These are phyloP conservation scores for Pogonomyrmex californicus DNA, from an alignment of 1,140 invertebrate species.

Conservation along the genomic window DNA sequence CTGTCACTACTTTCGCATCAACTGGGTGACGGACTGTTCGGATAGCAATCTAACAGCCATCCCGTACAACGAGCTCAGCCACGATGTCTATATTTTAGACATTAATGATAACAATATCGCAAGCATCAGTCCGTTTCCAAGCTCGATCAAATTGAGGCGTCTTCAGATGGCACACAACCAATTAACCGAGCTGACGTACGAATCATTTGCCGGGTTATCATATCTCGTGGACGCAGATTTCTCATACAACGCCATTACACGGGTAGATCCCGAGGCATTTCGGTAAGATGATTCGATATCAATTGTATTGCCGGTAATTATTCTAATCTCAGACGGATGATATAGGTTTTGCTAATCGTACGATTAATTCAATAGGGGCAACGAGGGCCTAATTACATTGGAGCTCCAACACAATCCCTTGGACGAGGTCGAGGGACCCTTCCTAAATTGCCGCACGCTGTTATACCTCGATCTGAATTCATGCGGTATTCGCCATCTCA, in stretches of 20 bases:
- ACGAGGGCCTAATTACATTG: constrained; percentile 90
- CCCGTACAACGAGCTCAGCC: constrained; percentile 90
- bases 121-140: constrained; percentile 88
- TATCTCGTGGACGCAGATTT: constrained; percentile 91
- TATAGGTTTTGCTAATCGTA: constrained; percentile 37
- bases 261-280: constrained; percentile 90
- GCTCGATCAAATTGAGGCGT: constrained; percentile 90
- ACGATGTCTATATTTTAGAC: constrained; percentile 91
- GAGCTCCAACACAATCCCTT: constrained; percentile 91
- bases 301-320: constrained; percentile 1
- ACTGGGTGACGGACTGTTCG: constrained; percentile 93
- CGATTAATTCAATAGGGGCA: constrained; percentile 88
- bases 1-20: constrained; percentile 92
- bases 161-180: constrained; percentile 91
- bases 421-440: constrained; percentile 88
- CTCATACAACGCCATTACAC: constrained; percentile 89
- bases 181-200: constrained; percentile 88
- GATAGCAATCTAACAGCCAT: constrained; percentile 91
- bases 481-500: constrained; percentile 88
- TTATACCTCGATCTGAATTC: constrained; percentile 90
- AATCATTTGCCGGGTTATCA: constrained; percentile 89
- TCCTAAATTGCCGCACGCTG: constrained; percentile 89
- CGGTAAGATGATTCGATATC: constrained; percentile 85
- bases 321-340: not conserved
- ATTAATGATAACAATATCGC: constrained; percentile 91